Conservation (phyloP, 2,888 invertebrate genomes). For the Ceratothoa steindachneri region DNA sequence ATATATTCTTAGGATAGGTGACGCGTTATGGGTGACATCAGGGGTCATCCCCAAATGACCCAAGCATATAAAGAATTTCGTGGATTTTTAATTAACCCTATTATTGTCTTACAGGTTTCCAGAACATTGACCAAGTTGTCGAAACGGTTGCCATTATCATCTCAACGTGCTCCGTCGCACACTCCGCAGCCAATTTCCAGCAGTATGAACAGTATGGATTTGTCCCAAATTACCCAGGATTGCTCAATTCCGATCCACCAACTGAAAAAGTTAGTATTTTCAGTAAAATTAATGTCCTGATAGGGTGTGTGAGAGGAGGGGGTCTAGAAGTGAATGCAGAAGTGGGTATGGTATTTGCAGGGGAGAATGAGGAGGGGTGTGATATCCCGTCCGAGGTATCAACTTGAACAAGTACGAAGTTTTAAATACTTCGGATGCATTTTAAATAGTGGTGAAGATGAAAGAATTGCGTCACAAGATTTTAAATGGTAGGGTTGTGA, state of each 20-base stretch:
- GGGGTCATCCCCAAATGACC: no score
- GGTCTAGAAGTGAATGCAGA: no score
- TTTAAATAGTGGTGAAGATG: no score
- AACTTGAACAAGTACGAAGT: neutral
- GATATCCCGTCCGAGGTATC: neutral
- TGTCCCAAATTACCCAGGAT: constrained; percentile 51
- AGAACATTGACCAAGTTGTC: constrained; percentile 49
- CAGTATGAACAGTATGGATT: constrained; percentile 52
- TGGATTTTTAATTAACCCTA: no score
- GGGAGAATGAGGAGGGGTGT: neutral
- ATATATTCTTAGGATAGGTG: no score
- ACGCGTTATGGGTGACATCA: no score
- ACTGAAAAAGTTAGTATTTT: constrained; percentile 51
- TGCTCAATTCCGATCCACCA: constrained; percentile 49
- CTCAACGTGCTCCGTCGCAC: constrained; percentile 50
- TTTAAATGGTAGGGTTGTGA: no score
- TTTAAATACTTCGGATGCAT: no score
- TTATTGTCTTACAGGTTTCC: neutral
- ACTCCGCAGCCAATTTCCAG: constrained; percentile 51
- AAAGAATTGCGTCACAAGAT: no score
- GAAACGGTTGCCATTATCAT: constrained; percentile 50
- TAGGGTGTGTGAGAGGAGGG: no score
- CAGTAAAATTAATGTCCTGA: no score
- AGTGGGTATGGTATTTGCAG: neutral
- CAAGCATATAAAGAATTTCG: no score